Evolutionary conservation across 2,888 invertebrate genomes (phyloP), one percentile per base, ranked within the genome.

Genomic region (Morpho achilles): DNA sequence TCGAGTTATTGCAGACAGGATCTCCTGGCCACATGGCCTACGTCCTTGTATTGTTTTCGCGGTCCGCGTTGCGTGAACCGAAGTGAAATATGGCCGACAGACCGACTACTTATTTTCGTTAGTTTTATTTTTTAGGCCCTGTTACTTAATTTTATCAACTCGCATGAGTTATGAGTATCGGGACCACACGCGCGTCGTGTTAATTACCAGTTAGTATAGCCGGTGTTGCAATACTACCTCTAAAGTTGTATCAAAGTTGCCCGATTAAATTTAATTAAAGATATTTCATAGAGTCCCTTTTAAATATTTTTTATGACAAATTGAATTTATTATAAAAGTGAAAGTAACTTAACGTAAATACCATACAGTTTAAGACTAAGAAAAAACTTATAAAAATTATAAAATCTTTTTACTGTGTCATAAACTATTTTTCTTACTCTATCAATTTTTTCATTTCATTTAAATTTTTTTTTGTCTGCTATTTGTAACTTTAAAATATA

Each of bases 61-160:
- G 77, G 82, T 73, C 77, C 79, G 77, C 77, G 82, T 88, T 84
- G 90, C 89, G 89, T 90, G 90, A 88, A 87, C 84, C 77, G 68
- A 70, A 84, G 80, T 89, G 87, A 89, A 82, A 82, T 88, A 90
- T 84, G 79, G 82, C 84, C 79, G 86, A 83, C 85, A 82, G 81
- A 76, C 77, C 77, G 80, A 85, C 84, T 87, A 85, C 87, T 87
- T 87, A 84, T 83, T 87, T 84, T 83, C 77, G 75, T 82, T 87
- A 79, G 74, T 81, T 83, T 84, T 79, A 75, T 82, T 87, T 87
- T 85, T 86, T 82, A 80, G 80, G 74, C 74, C 77, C 82, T 80
- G 84, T 89, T 87, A 85, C 87, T 90, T 88, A 89, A 89, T 89
- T 89, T 90, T 90, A 89, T 90, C 87, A 87, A 88, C 83, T 86